Conservation (phyloP, 2,113 vertebrate genomes). For the Pachyramphus minor region DNA sequence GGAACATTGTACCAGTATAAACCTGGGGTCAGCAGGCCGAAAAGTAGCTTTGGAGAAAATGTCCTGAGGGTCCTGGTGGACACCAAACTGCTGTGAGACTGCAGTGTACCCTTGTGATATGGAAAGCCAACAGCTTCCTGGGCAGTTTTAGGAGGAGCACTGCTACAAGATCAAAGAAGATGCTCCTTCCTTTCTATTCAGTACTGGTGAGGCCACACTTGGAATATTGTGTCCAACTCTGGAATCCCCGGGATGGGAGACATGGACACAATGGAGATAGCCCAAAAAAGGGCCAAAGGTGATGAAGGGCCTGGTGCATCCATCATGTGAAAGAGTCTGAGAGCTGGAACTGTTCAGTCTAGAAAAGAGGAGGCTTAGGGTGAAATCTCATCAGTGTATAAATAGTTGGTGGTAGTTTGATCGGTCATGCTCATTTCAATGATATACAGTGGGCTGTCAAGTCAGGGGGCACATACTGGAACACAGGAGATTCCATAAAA, state of each 20-base stretch:
- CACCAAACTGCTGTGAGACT: neutral
- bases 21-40: neutral
- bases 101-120: neutral
- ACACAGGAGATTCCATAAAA: neutral
- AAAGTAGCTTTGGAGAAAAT: neutral
- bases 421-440: neutral
- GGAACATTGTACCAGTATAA: neutral
- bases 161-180: neutral
- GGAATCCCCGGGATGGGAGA: neutral
- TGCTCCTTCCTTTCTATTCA: neutral
- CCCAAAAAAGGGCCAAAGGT: neutral
- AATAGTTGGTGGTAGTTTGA: neutral
- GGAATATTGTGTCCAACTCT: neutral
- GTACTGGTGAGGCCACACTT: neutral
- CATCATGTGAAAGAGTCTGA: neutral
- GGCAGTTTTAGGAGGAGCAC: neutral
- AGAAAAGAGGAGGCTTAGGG: neutral
- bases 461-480: neutral
- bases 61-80: neutral
- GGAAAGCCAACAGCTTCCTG: neutral
- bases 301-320: neutral
- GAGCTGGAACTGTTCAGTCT: neutral
- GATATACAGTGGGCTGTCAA: neutral
- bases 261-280: neutral
- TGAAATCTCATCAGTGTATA: neutral